Evolutionary conservation across 2,797 vertebrate genomes (phyloP), one percentile per base, ranked within the genome.

Genomic region (Steatocranus sp.): DNA sequence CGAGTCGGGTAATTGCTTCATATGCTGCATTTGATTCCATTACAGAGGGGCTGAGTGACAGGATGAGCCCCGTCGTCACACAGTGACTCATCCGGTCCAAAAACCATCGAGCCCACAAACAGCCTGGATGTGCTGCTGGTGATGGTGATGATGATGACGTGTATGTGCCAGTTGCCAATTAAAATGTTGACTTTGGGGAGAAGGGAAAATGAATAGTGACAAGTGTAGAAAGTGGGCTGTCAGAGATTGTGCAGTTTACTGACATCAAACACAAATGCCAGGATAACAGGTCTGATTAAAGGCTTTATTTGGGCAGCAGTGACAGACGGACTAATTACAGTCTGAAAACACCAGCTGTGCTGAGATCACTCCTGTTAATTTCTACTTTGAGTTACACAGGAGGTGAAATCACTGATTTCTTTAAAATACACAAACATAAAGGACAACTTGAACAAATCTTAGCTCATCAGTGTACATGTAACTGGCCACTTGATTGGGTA

Each of bases 11-110:
- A 93, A 96, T 93, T 85, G 88, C 87, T 89, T 89, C 79, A 88
- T 88, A 82, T 82, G 78, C 88, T 86, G 48, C 34, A 6, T 89
- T 90, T 86, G 86, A 93, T 93, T 94, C 85, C 81, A 82, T 93
- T 88, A 90, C 78, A 68, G 87, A 89, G 25, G 50, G 86, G 81
- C 48, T 92, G 93, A 91, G 80, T 91, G 94, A 93, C 84, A 87
- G 88, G 70, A 76, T 51, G 78, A 88, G 86, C 80, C 79, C 30
- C 25, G 63, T 89, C 89, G 78, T 79, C n/a, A 15, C 86, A 27
- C 12, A 1, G 81, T 95, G 93, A 95, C 89, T 95, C 91, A 93
- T 87, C 88, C 79, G 85, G 83, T 77, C 80, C 56, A 75, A 73
- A 89, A 77, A 78, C 88, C 84, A 91, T 91, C 77, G 75, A 86